Evolutionary conservation across 1,140 invertebrate species (phyloP), one percentile per base, ranked within the genome.

Genomic region (Bombyx mandarina): DNA sequence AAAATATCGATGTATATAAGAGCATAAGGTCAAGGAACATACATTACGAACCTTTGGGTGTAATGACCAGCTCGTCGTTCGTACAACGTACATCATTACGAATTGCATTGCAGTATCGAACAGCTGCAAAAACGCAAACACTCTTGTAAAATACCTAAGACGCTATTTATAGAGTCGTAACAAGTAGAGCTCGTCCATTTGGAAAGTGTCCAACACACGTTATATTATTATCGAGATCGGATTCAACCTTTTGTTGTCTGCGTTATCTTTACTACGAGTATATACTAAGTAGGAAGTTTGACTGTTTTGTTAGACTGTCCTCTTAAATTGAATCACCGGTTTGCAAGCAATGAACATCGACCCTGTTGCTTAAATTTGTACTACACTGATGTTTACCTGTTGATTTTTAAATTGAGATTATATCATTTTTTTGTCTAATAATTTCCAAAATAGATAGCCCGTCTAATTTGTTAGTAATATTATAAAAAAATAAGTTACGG

Each of bases 161-260:
- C 46, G 62, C 74, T 82, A 82, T 82, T 81, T 82, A 71, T 66
- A 72, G 69, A 72, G 50, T 54, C 69, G 72, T 71, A 75, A 82
- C 73, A 75, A 77, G 70, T 71, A 75, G 70, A 74, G 62, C 69
- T 72, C 65, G 68, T 70, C 64, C 61, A 64, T 72, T 83, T 84
- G 81, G 81, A 80, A 69, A 73, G 65, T 71, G 58, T 79, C 79
- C 81, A 84, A 82, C 63, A 59, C 63, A 63, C 55, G 47, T 64
- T 61, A 62, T 53, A 60, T 58, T 53, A 60, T 58, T 64, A 64
- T 60, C 54, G 55, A 59, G 54, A 60, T 57, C 58, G 52, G 8
- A n/a, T 49, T 51, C 58, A 50, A 61, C 61, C 58, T 61, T 67
- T 60, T 67, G 58, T 63, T 63, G 55, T 61, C 51, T 56, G 12